A percentile compares a stretch with the other conserved stretches of the same genome.
Conservation (phyloP, 2,113 vertebrate species). For the Nothocercus nigrocapillus region DNA sequence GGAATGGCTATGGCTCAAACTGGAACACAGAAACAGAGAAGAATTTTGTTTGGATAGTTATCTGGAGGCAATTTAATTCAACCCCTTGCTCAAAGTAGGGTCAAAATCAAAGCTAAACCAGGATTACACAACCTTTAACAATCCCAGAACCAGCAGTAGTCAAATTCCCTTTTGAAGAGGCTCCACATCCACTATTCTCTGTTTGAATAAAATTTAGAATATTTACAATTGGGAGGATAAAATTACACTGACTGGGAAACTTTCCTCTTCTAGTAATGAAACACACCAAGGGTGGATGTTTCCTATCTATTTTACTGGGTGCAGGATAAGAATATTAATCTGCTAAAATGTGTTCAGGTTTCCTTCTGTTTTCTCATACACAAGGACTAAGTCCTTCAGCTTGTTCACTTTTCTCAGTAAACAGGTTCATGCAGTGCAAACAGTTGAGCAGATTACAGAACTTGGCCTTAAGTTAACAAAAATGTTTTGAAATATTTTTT, state of each 20-base stretch:
- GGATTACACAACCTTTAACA: background rate
- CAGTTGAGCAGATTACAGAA: background rate
- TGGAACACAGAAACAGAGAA: background rate
- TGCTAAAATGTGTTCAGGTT: background rate
- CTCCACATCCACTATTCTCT: background rate
- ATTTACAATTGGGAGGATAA: background rate
- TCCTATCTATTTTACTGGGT: background rate
- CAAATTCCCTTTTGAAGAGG: background rate
- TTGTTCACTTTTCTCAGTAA: background rate
- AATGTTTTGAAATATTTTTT: background rate
- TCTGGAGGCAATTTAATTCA: background rate
- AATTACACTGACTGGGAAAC: background rate
- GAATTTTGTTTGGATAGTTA: background rate
- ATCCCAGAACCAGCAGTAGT: background rate
- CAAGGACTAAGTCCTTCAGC: background rate
- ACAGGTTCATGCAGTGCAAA: background rate
- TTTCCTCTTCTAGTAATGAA: background rate
- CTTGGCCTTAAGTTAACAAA: background rate
- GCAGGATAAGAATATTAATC: background rate
- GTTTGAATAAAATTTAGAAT: background rate
- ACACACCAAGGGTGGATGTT: background rate
- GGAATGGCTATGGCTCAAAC: background rate
- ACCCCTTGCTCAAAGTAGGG: background rate
- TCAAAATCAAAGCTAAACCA: background rate
- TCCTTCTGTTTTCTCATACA: background rate